Evolutionary conservation across 2,797 vertebrate genomes (phyloP).

Genomic region (Fistularia tabacaria): DNA sequence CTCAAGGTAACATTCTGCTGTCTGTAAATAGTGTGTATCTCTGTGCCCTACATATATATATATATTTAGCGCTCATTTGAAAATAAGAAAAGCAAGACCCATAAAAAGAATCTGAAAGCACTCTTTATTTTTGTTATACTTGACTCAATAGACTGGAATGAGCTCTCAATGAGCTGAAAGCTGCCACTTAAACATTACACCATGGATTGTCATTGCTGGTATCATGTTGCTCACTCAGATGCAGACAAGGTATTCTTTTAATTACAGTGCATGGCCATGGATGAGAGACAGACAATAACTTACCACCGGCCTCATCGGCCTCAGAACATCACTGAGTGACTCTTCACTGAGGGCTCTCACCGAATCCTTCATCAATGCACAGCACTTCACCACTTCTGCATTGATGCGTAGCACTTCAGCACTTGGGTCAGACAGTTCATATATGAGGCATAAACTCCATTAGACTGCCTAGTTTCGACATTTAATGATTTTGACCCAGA

Average conservation of each 20-base stretch:
- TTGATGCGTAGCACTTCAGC: no score
- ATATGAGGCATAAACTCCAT: slow-evolving; percentile 13
- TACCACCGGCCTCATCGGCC: slow-evolving; percentile 22
- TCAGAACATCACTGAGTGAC: slow-evolving; percentile 27
- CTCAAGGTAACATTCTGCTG: background rate
- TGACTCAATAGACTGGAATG: slow-evolving; percentile 20
- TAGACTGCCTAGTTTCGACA: background rate
- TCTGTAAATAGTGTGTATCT: background rate
- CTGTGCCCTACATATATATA: no score
- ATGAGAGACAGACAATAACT: slow-evolving; percentile 32
- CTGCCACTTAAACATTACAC: slow-evolving; percentile 44
- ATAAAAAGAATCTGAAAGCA: background rate
- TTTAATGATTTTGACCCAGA: slow-evolving; percentile 1
- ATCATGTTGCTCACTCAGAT: slow-evolving; percentile 33
- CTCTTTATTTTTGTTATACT: slow-evolving; percentile 15
- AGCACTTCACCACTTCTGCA: slow-evolving; percentile 16
- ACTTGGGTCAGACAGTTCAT: slow-evolving; percentile 4
- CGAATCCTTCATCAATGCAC: slow-evolving; percentile 25
- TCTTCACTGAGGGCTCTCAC: slow-evolving; percentile 38
- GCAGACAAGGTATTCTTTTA: slow-evolving; percentile 45
- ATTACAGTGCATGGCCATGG: slow-evolving; percentile 34
- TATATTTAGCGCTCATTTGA: no score
- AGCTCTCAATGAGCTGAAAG: slow-evolving; percentile 22
- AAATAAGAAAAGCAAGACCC: slow-evolving; percentile 6
- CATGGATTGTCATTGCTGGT: slow-evolving; percentile 21